Evolutionary conservation across 2,797 vertebrate species (phyloP), one percentile per base, ranked within the genome.

Genomic region (Vireo griseus): DNA sequence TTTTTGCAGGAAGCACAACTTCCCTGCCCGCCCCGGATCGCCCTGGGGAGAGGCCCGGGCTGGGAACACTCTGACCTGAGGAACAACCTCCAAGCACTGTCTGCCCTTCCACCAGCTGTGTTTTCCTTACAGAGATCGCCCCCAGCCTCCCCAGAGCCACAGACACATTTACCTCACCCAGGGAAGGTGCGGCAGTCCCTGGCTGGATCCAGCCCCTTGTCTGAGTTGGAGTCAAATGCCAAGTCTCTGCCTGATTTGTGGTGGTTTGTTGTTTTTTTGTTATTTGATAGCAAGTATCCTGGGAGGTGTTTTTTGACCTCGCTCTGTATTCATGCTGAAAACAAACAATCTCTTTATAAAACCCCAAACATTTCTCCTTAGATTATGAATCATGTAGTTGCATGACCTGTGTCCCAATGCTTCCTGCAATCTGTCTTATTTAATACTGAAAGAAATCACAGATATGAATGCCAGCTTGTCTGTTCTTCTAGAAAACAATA

Each of bases 301-400:
- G 68, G 81, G 94, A 91, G 2, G 0, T 28, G 37, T 75, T 83
- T 93, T 88, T 76, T 93, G 89, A 94, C 65, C 85, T 72, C n/a
- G 2, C 62, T 92, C 86, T 51, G 63, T 37, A 86, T 83, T 82
- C 78, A 45, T 42, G 44, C 61, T 74, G 72, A 80, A 95, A 93
- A 89, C 44, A 89, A 89, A 85, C 71, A 58, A 58, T 45, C 26
- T 58, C 67, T 88, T 76, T 40, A 40, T 24, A 26, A 66, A 84
- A 89, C 85, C 48, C 47, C 14, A 73, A 86, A 67, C 55, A 86
- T 93, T 92, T 74, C 81, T 89, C 87, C 42, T 44, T n/a, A 50
- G 75, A 55, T 80, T 87, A 80, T 75, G 94, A 87, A 65, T 89
- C 89, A 62, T 68, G 52, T 65, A 87, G 78, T 89, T 91, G 61